These are phyloP conservation scores for Meganola albula DNA, from an alignment of 2,888 invertebrate species.

Conservation along the genomic window DNA sequence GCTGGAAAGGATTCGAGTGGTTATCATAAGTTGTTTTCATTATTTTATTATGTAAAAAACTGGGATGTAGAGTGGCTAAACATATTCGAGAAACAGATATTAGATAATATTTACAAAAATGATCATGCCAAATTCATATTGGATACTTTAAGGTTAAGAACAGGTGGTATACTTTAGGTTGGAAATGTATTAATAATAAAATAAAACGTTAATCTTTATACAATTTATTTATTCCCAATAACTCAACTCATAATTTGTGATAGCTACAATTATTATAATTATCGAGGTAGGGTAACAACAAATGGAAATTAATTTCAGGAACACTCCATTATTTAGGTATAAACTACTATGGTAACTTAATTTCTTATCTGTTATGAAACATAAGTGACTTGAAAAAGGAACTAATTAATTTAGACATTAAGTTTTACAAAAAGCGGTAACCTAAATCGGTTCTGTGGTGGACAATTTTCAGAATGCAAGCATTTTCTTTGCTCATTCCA, in stretches of 20 bases:
- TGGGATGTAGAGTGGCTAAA: slow-evolving; percentile 64
- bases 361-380: too few species aligned
- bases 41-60: slow-evolving; percentile 71
- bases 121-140: slow-evolving; percentile 60
- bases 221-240: slow-evolving; percentile 40
- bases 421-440: too few species aligned
- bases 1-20: slow-evolving; percentile 50
- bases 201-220: slow-evolving; percentile 19
- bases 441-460: too few species aligned
- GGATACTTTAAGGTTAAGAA: slow-evolving; percentile 56
- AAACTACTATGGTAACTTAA: slow-evolving; percentile 10
- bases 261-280: slow-evolving; percentile 22
- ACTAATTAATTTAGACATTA: too few species aligned
- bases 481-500: too few species aligned
- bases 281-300: slow-evolving; percentile 42
- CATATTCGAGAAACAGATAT: slow-evolving; percentile 56
- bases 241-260: slow-evolving; percentile 38
- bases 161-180: slow-evolving; percentile 29
- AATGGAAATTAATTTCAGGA: slow-evolving; percentile 30
- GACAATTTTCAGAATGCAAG: too few species aligned
- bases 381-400: too few species aligned
- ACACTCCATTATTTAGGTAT: slow-evolving; percentile 15
- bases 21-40: slow-evolving; percentile 72
- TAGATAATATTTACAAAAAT: slow-evolving; percentile 44
- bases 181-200: slow-evolving; percentile 12